Percentiles rank a stretch among this genome's conserved stretches.
phyloP scores from a whole-genome alignment of 1,140 invertebrate genomes.

The Sipha flava region DNA sequence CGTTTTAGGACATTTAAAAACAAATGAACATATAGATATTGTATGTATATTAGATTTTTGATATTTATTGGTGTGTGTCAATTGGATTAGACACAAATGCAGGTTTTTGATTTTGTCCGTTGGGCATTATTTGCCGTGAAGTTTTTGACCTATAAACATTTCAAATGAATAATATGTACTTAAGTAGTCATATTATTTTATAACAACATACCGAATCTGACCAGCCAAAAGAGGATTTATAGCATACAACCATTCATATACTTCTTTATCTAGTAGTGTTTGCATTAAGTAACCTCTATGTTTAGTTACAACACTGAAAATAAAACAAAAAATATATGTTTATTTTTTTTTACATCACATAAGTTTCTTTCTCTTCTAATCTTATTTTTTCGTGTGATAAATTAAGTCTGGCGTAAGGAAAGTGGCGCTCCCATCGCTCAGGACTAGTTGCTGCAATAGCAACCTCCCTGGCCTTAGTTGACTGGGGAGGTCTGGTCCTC shows the following conservation, averaged over 20 bases:
- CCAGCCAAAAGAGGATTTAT: slow-evolving; percentile 97
- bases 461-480: too few relatives aligned
- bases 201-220: slow-evolving; percentile 69
- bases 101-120: slow-evolving; percentile 25
- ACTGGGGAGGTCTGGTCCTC: too few relatives aligned
- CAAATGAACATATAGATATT: background rate
- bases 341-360: too few relatives aligned
- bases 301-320: slow-evolving; percentile 85
- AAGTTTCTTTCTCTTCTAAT: too few relatives aligned
- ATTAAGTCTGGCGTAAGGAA: too few relatives aligned
- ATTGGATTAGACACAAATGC: slow-evolving; percentile 26
- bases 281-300: slow-evolving; percentile 93
- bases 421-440: too few relatives aligned
- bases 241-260: slow-evolving; percentile 98
- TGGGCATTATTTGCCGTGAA: slow-evolving; percentile 21
- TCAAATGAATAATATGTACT: background rate
- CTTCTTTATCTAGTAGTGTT: slow-evolving; percentile 90
- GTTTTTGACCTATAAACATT: slow-evolving; percentile 18
- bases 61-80: background rate
- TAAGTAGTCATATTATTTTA: background rate
- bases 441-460: too few relatives aligned
- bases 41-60: background rate
- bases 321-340: slow-evolving; percentile 32
- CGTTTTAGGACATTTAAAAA: background rate
- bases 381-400: too few relatives aligned